phyloP scores from a whole-genome alignment of 2,113 vertebrate species.

The Ceyx margarethae region DNA sequence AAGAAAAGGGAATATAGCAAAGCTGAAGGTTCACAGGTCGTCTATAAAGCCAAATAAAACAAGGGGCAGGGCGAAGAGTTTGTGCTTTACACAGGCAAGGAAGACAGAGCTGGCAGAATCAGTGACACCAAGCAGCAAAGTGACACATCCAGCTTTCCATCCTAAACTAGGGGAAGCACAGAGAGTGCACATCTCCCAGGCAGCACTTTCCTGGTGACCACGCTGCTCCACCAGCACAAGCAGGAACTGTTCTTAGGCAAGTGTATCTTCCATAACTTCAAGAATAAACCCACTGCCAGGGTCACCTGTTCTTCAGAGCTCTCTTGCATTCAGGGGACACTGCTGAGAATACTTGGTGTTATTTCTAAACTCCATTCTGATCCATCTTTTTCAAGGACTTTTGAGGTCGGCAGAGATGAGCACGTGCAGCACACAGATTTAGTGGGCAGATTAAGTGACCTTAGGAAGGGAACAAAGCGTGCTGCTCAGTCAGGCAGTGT shows the following conservation, averaged over 20 bases:
- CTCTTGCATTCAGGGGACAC: background rate
- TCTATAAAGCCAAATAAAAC: background rate
- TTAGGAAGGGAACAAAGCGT: conserved; percentile 32
- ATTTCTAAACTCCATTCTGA: background rate
- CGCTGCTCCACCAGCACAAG: background rate
- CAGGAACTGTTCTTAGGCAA: background rate
- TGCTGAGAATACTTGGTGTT: background rate
- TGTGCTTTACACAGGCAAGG: background rate
- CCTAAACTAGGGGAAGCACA: background rate
- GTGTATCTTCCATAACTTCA: background rate
- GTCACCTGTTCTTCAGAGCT: background rate
- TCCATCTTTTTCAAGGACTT: conserved; percentile 13
- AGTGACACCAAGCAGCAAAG: background rate
- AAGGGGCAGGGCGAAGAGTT: background rate
- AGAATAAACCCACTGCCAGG: background rate
- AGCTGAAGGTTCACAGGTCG: background rate
- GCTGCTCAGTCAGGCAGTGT: background rate
- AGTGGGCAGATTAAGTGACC: conserved; percentile 43
- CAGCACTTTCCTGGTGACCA: background rate
- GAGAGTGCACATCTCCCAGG: background rate
- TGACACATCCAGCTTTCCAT: background rate
- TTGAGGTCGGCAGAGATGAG: conserved; percentile 30
- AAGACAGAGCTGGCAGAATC: background rate
- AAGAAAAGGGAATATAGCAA: background rate
- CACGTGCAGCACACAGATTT: conserved; percentile 17